Evolutionary conservation across 1,140 invertebrate species (phyloP).

Genomic region (Orius insidiosus): DNA sequence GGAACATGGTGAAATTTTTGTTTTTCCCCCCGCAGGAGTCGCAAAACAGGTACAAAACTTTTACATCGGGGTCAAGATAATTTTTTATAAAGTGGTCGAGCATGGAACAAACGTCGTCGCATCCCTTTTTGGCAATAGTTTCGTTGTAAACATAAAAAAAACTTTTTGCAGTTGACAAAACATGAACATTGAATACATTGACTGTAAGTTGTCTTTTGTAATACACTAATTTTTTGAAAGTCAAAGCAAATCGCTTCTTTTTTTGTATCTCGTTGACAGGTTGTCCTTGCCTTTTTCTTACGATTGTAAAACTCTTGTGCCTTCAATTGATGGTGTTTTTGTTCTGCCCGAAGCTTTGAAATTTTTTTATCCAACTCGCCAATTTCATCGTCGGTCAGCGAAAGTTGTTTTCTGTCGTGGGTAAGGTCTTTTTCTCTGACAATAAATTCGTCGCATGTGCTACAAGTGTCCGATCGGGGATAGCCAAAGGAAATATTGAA

Average conservation of each 20-base stretch:
- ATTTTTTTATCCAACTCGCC: not conserved
- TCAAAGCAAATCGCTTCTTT: not conserved
- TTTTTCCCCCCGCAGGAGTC: constrained; percentile 5
- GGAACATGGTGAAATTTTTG: constrained; percentile 5
- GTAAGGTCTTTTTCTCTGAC: not conserved
- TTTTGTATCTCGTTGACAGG: not conserved
- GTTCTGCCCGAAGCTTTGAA: not conserved
- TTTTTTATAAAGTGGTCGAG: not conserved
- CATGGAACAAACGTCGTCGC: constrained; percentile 2
- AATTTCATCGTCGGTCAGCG: too few relatives aligned
- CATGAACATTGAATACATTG: not conserved
- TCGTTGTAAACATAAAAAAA: constrained; percentile 1
- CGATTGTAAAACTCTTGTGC: not conserved
- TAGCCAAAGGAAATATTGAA: constrained; percentile 16
- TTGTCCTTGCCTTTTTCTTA: not conserved
- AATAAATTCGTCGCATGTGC: not conserved
- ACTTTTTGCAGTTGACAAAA: not conserved
- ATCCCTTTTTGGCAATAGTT: constrained; percentile 1
- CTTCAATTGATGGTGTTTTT: not conserved
- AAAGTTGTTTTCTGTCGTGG: not conserved
- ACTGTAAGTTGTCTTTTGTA: too few relatives aligned
- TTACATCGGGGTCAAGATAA: not conserved
- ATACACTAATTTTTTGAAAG: not conserved
- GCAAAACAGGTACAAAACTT: constrained; percentile 2
- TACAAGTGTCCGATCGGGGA: constrained; percentile 14